Conservation (phyloP, 2,797 vertebrate species). For the Acanthopagrus latus region DNA sequence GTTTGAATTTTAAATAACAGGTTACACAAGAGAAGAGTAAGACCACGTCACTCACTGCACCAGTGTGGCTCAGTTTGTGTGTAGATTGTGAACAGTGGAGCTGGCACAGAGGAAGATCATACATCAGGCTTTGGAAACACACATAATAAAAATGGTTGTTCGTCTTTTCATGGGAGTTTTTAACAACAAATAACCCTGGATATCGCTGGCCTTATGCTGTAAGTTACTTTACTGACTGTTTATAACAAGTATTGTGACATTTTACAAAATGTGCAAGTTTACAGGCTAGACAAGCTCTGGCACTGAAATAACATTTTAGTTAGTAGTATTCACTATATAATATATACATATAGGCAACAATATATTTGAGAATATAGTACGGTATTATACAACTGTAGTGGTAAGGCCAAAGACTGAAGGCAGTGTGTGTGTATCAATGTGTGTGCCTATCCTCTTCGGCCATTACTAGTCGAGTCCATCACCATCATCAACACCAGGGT, state of each 20-base stretch:
- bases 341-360: background rate
- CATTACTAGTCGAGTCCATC: constrained; percentile 40
- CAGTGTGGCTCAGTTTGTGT: no score
- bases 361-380: background rate
- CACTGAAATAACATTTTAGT: background rate
- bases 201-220: background rate
- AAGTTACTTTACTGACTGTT: background rate
- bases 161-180: background rate
- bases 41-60: background rate
- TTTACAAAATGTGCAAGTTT: background rate
- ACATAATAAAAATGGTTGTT: background rate
- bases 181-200: background rate
- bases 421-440: background rate
- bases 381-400: no score
- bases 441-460: background rate
- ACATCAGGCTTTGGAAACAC: background rate
- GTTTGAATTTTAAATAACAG: background rate
- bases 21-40: background rate
- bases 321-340: background rate
- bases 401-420: background rate
- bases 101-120: background rate
- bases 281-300: no score
- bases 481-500: constrained; percentile 49
- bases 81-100: no score
- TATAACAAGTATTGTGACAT: no score